These are phyloP conservation scores for Laticauda colubrina DNA, from an alignment of 2,113 vertebrate species.

Conservation along the genomic window DNA sequence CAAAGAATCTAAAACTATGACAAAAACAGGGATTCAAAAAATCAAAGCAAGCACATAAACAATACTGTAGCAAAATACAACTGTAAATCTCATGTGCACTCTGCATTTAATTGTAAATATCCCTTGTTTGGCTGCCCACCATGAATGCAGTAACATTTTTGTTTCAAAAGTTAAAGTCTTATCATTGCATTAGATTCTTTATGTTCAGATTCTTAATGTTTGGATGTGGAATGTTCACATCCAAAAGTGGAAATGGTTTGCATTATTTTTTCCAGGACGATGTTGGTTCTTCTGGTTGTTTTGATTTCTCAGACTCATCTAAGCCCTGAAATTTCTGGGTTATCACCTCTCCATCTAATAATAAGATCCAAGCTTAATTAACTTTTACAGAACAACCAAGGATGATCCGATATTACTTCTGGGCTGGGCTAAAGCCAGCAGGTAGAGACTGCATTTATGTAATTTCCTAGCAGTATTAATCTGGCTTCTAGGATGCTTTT, in stretches of 20 bases:
- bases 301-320: not conserved
- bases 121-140: not conserved
- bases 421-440: not conserved
- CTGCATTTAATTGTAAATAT: not conserved
- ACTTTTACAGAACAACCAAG: not conserved
- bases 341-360: not conserved
- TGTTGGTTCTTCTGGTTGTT: not conserved
- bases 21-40: not conserved
- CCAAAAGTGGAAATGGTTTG: not conserved
- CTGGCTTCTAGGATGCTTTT: not conserved
- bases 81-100: not conserved
- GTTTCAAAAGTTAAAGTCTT: not conserved
- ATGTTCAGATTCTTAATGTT: not conserved
- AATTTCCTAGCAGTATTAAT: not conserved
- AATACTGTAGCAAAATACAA: not conserved
- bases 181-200: not conserved
- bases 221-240: not conserved
- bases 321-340: not conserved
- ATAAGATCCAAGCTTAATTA: not conserved
- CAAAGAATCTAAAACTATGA: not conserved
- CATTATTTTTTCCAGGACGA: not conserved
- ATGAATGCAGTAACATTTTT: not conserved
- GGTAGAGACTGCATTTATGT: not conserved
- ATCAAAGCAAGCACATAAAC: not conserved
- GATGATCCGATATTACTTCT: not conserved